phyloP scores from a whole-genome alignment of 2,113 vertebrate species.

The Copsychus sechellarum region DNA sequence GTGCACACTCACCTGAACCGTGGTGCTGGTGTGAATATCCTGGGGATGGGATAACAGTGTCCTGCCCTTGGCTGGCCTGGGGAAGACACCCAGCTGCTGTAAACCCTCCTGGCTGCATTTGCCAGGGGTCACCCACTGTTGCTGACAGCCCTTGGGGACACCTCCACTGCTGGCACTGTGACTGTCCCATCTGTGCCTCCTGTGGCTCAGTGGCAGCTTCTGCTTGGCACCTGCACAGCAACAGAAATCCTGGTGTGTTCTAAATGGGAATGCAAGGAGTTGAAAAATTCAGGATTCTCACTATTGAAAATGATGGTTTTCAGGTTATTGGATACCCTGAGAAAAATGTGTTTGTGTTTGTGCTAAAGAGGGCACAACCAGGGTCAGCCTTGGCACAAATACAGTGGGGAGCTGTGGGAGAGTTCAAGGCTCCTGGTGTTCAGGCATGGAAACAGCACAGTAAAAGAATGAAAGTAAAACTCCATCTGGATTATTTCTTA shows the following conservation, averaged over 20 bases:
- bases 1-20: background rate
- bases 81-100: background rate
- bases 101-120: background rate
- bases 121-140: rapidly evolving
- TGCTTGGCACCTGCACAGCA: background rate
- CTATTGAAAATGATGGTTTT: background rate
- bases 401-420: background rate
- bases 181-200: rapidly evolving
- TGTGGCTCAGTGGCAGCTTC: rapidly evolving
- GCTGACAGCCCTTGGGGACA: rapidly evolving
- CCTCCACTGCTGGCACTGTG: rapidly evolving
- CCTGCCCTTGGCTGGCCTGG: background rate
- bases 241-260: background rate
- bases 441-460: background rate
- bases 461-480: background rate
- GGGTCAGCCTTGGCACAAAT: background rate
- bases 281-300: background rate
- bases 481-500: background rate
- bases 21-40: background rate
- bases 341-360: background rate
- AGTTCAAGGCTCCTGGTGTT: background rate
- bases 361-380: background rate
- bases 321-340: background rate
- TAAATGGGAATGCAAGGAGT: background rate
- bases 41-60: background rate